These are phyloP conservation scores for Pyrgus malvae DNA, from an alignment of 2,888 invertebrate species.

Conservation along the genomic window DNA sequence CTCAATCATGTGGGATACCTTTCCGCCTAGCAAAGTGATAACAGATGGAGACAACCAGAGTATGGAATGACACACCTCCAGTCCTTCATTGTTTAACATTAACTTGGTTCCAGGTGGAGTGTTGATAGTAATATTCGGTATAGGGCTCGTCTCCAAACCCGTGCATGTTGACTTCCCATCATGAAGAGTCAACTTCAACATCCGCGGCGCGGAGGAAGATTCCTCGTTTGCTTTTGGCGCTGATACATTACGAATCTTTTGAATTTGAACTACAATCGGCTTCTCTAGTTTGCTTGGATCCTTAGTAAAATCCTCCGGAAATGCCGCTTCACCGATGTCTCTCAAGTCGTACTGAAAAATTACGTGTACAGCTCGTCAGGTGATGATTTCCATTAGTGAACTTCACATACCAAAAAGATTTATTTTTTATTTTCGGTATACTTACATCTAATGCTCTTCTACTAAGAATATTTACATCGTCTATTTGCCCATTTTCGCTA, in stretches of 20 bases:
- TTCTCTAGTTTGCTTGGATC: slow-evolving; percentile 75
- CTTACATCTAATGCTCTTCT: slow-evolving; percentile 88
- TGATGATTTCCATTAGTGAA: background rate
- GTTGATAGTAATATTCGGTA: slow-evolving; percentile 87
- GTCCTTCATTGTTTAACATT: slow-evolving; percentile 64
- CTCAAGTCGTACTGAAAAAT: slow-evolving; percentile 86
- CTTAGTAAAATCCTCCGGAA: slow-evolving; percentile 86
- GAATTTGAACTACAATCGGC: slow-evolving; percentile 91
- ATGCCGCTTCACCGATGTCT: slow-evolving; percentile 89
- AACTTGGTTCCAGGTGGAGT: slow-evolving; percentile 96
- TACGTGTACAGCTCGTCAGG: slow-evolving; percentile 19
- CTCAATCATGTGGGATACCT: slow-evolving; percentile 90
- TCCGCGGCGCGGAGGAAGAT: slow-evolving; percentile 89
- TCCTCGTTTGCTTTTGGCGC: slow-evolving; percentile 96
- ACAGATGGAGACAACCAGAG: slow-evolving; percentile 86
- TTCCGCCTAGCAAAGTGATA: slow-evolving; percentile 90
- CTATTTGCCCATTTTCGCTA: slow-evolving; percentile 83
- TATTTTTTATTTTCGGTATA: slow-evolving; percentile 39
- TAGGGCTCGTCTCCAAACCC: slow-evolving; percentile 88
- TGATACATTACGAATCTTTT: slow-evolving; percentile 92
- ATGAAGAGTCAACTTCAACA: slow-evolving; percentile 91
- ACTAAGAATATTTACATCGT: slow-evolving; percentile 84
- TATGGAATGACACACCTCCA: slow-evolving; percentile 86
- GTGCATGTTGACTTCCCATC: slow-evolving; percentile 91
- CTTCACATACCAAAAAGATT: background rate